Base-by-base conservation (phyloP, 1,140 invertebrate species). In the Sweltsa coloradensis region DNA sequence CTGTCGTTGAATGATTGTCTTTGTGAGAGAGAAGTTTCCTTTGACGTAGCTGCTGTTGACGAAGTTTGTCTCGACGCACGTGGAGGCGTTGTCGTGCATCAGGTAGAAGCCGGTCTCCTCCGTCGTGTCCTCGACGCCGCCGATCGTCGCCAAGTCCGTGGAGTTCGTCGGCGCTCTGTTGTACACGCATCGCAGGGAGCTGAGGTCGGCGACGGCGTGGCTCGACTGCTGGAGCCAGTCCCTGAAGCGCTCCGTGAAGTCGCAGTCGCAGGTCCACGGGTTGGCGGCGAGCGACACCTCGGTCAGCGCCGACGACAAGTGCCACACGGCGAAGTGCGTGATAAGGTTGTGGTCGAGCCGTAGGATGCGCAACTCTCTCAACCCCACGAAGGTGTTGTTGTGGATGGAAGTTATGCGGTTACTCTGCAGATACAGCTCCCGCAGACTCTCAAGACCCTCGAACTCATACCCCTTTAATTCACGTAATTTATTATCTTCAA, bases 181-280 rank as follows among this genome's bases (percentile, higher is more conserved):
- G 47, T 74, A 70, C 34, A 85, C 63, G 53, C 63, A 65, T 41
- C 51, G 34, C 3, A 62, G 25, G 18, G 50, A 26, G 9, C 70
- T 57, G 21, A 72, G 60, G 60, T 89, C 85, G 36, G 63, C 63
- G 1, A 88, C 77, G 16, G 75, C 73, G 41, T 72, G 73, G 14
- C 74, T 58, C 13, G 61, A 73, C 36, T 73, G 71, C 34, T 75
- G 71, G 46, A 83, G 72, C 78, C 85, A 93, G 57, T 88, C 81
- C 47, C 83, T 76, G 56, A 89, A 78, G 58, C 78, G 74, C 57
- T 82, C 78, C 6, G 83, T 75, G 58, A 85, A 89, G 52, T 84
- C 79, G 67, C 90, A 93, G 47, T 87, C 80, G 63, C 90, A 93
- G 23, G 79, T 81, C 88, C 88, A 94, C 3, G 84, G 84, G 63